Evolutionary conservation across 2,113 vertebrate genomes (phyloP).

Genomic region (Ameiurus melas): DNA sequence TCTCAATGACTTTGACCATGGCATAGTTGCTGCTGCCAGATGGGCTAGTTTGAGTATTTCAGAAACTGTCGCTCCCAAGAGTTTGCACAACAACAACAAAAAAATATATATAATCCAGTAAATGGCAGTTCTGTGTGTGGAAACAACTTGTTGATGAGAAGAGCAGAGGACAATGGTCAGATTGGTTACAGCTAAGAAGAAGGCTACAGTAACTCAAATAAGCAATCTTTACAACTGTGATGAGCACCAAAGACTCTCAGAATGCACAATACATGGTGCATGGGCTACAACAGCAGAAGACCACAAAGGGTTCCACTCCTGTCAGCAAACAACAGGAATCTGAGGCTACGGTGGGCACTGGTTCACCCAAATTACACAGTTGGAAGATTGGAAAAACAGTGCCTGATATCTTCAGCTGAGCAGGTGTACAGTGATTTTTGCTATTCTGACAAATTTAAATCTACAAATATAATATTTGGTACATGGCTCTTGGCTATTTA

Average conservation of each 20-base stretch:
- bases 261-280: no score
- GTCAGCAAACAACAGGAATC: not conserved
- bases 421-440: not conserved
- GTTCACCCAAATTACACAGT: not conserved
- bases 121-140: not conserved
- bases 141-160: not conserved
- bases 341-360: not conserved
- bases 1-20: not conserved
- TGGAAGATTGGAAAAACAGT: not conserved
- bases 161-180: not conserved
- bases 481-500: not conserved
- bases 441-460: not conserved
- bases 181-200: not conserved
- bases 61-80: not conserved
- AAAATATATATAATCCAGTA: not conserved
- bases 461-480: not conserved
- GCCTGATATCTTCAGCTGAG: not conserved
- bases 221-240: not conserved
- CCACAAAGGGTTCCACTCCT: not conserved
- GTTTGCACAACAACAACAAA: not conserved
- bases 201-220: not conserved
- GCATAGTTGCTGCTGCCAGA: not conserved
- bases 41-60: not conserved
- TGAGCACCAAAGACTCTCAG: not conserved
- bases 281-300: not conserved